phyloP scores from a whole-genome alignment of 2,113 vertebrate species.

The Sylvilagus bachmani region DNA sequence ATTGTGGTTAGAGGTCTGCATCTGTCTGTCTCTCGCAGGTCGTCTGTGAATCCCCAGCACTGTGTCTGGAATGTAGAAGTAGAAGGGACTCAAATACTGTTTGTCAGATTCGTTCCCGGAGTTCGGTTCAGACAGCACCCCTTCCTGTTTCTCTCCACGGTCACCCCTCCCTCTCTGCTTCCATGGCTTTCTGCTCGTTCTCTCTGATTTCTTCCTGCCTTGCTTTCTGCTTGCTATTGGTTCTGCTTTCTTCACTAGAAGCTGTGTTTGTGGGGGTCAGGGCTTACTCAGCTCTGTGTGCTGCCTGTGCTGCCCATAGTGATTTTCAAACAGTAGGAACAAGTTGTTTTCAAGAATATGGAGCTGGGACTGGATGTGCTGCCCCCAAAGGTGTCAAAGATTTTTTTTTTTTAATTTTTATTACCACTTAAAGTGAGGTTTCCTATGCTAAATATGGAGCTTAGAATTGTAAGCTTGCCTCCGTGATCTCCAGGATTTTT shows the following conservation, averaged over 20 bases:
- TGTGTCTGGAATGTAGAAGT: background rate
- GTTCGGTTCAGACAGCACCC: background rate
- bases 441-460: background rate
- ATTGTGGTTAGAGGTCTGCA: background rate
- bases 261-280: background rate
- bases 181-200: background rate
- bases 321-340: background rate
- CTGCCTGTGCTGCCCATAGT: too few relatives aligned
- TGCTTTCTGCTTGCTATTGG: background rate
- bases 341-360: background rate
- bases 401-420: background rate
- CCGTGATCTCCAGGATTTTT: background rate
- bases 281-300: background rate
- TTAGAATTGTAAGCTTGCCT: background rate
- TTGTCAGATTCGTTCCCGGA: background rate
- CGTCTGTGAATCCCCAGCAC: background rate
- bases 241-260: background rate
- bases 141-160: fast-evolving
- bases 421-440: background rate
- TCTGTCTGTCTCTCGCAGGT: background rate
- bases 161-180: background rate
- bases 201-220: background rate
- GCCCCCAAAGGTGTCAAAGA: background rate
- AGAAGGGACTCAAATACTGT: background rate
- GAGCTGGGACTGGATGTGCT: background rate